These are phyloP conservation scores for Phrynocephalus forsythii DNA, from an alignment of 2,797 vertebrate species.

Conservation along the genomic window DNA sequence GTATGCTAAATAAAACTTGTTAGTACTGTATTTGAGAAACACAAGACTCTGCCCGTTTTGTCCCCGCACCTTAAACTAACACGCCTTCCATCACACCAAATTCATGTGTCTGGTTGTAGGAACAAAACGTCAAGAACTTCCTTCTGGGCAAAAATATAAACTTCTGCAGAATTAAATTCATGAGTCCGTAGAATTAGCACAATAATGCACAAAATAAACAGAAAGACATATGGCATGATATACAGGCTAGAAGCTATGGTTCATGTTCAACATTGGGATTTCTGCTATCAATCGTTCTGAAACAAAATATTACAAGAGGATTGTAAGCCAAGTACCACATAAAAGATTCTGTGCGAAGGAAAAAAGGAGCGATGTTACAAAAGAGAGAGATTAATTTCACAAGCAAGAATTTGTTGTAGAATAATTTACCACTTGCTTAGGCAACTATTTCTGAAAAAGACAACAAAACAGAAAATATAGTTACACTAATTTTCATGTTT, in stretches of 20 bases:
- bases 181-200: not conserved
- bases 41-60: too few species aligned
- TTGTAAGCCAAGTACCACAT: not conserved
- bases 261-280: not conserved
- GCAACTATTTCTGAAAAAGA: constrained; percentile 21
- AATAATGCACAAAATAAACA: not conserved
- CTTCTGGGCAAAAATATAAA: not conserved
- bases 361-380: not conserved
- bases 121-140: not conserved
- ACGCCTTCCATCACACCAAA: too few species aligned
- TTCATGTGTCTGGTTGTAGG: too few species aligned
- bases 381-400: constrained; percentile 17
- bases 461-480: constrained; percentile 22
- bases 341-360: not conserved
- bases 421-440: constrained; percentile 21
- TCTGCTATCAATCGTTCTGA: not conserved
- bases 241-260: not conserved
- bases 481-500: constrained; percentile 20
- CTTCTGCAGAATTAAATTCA: constrained; percentile 3
- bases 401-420: not conserved
- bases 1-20: too few species aligned
- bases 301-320: not conserved
- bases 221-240: not conserved
- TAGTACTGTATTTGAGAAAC: too few species aligned
- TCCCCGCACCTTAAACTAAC: not conserved